Base-by-base conservation (phyloP, 2,888 invertebrate genomes). In the Cephus rjabovi region DNA sequence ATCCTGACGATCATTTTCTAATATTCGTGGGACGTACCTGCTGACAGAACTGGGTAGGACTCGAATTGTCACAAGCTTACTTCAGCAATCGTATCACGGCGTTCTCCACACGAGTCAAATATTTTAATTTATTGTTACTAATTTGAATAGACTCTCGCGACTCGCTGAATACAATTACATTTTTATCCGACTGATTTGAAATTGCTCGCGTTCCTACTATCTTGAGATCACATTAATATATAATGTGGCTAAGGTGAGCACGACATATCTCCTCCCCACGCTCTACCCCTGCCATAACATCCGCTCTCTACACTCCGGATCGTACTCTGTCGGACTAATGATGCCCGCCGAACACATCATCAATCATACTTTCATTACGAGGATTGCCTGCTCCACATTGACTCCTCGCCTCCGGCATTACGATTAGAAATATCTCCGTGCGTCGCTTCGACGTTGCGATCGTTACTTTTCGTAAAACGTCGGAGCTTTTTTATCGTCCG, bases 311-410 rank as follows among this genome's bases (percentile, higher is more conserved):
- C 71, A 15, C 71, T 56, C 23, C 23, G 23, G 9, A 56, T 56
- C 56, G 56, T 56, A 56, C 85, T 82, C 82, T 81, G 83, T 84
- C 84, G 85, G 84, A 85, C 88, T 90, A 90, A 91, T 90, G 90
- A 91, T 88, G 86, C 84, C 83, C 85, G 86, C 85, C 86, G 86
- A 83, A 81, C 82, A 85, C 83, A 86, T 89, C 90, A 91, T 91
- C 91, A 90, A 91, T 91, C 91, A 91, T 89, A 91, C 89, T 91
- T 91, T 90, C 91, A 91, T 91, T 91, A 91, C 90, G 87, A 86
- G 88, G 86, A 91, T 91, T 89, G 89, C 89, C 71, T 83, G 87
- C 86, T 86, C 85, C 82, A 87, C 88, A 88, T 89, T 87, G 87
- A 87, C 87, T 90, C 82, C 82, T 81, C 81, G 81, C 86, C 87